A percentile compares a stretch with the other conserved stretches of the same genome.
Evolutionary conservation across 2,888 invertebrate genomes (phyloP).

Genomic region (Drosophila meridionalis): DNA sequence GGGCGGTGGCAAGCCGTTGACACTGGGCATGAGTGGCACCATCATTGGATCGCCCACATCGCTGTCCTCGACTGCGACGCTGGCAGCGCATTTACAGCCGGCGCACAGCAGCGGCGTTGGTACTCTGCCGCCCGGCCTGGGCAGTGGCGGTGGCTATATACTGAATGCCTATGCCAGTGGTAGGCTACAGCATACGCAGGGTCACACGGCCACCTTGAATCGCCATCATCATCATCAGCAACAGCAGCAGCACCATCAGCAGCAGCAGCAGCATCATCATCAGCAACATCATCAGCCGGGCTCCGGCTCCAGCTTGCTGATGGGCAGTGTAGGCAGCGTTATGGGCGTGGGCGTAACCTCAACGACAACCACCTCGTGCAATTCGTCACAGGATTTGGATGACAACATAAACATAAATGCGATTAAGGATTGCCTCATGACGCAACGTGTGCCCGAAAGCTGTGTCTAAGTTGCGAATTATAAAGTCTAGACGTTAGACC

Average conservation of each 20-base stretch:
- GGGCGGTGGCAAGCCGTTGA: slow-evolving; percentile 42
- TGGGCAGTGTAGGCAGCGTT: slow-evolving; percentile 73
- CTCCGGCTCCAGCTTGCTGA: slow-evolving; percentile 75
- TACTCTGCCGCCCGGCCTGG: slow-evolving; percentile 80
- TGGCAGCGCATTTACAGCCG: slow-evolving; percentile 68
- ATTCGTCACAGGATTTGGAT: slow-evolving; percentile 84
- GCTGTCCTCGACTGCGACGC: slow-evolving; percentile 78
- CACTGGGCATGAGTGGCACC: slow-evolving; percentile 63
- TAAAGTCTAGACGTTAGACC: slow-evolving; percentile 18
- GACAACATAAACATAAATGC: slow-evolving; percentile 91
- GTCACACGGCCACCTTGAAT: slow-evolving; percentile 67
- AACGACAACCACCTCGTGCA: slow-evolving; percentile 82
- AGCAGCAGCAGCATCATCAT: slow-evolving; percentile 51
- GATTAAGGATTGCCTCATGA: slow-evolving; percentile 94
- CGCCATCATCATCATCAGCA: slow-evolving; percentile 69
- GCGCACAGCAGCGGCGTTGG: slow-evolving; percentile 74
- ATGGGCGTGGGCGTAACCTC: slow-evolving; percentile 67
- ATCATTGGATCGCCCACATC: slow-evolving; percentile 83
- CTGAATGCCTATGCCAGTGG: slow-evolving; percentile 71
- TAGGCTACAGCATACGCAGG: slow-evolving; percentile 68
- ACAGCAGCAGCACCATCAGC: slow-evolving; percentile 31
- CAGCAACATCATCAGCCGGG: slow-evolving; percentile 65
- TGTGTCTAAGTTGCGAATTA: slow-evolving; percentile 88
- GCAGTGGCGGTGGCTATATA: slow-evolving; percentile 81
- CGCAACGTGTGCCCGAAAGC: slow-evolving; percentile 94